These are phyloP conservation scores for Leucophenga varia DNA, from an alignment of 1,140 invertebrate species.

Conservation along the genomic window DNA sequence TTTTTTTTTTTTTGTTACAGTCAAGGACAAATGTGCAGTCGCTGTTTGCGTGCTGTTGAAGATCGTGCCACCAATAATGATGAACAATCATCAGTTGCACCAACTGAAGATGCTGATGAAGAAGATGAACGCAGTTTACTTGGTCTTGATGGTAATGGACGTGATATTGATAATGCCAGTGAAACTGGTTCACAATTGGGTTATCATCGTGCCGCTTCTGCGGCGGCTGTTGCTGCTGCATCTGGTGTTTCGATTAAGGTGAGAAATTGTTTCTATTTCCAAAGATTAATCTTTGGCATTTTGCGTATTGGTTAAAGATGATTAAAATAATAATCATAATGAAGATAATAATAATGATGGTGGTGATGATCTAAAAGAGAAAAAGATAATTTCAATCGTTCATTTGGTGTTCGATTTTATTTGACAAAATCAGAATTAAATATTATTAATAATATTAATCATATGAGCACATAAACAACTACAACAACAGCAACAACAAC, in stretches of 20 bases:
- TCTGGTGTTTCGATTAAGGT: constrained; percentile 22
- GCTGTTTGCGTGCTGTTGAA: constrained; percentile 72
- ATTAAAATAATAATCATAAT: neutral
- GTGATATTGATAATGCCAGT: constrained; percentile 22
- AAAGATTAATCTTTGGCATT: constrained; percentile 16
- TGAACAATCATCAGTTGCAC: constrained; percentile 69
- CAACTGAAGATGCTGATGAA: constrained; percentile 71
- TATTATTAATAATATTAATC: too few relatives aligned
- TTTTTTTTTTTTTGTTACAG: constrained; percentile 56
- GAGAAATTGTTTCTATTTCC: constrained; percentile 23
- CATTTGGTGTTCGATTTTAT: too few relatives aligned
- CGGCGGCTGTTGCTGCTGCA: too few relatives aligned
- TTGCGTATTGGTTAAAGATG: constrained; percentile 10
- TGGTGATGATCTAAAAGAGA: too few relatives aligned
- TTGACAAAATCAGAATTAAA: too few relatives aligned
- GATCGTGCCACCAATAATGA: constrained; percentile 58
- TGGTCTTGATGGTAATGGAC: constrained; percentile 15
- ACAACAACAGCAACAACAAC: too few relatives aligned
- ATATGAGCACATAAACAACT: too few relatives aligned
- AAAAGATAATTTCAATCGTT: too few relatives aligned
- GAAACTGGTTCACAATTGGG: constrained; percentile 26
- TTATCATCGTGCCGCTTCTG: constrained; percentile 12
- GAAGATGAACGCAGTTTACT: constrained; percentile 59
- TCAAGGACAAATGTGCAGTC: constrained; percentile 75
- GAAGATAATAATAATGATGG: too few relatives aligned